Evolutionary conservation across 2,113 vertebrate genomes (phyloP), one percentile per base, ranked within the genome.

Genomic region (Periophthalmodon schlosseri): DNA sequence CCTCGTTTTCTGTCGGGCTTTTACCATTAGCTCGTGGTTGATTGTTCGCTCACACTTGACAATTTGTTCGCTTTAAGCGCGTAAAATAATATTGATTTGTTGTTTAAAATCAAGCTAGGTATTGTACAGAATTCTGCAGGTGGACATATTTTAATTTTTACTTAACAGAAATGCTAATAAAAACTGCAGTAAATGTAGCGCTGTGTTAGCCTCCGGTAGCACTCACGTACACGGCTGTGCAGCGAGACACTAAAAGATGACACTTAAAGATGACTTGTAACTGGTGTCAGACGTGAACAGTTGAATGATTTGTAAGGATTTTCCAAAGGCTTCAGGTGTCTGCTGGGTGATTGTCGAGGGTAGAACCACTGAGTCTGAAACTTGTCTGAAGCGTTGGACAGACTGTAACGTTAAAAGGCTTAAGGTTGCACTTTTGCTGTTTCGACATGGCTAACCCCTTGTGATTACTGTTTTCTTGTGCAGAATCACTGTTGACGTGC

Each of bases 401-500:
- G 16, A 20, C 50, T 52, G 16, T 21, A 21, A 10, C 5, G 8
- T 49, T 49, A 49, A 56, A 18, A 20, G 9, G 16, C 18, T 10
- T 21, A 10, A 56, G 20, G 20, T 21, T 24, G 3, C 21, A 24
- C 54, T 21, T 21, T 57, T 57, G 20, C 54, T n/a, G 0, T 60
- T 60, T 10, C 4, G 4, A 23, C 24, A 60, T 65, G 20, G 14
- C 24, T 28, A 39, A 39, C 34, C 18, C 3, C 20, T 39, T 39
- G 20, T 65, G 16, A n/a, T 12, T 13, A 28, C 10, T 60, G 0
- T 56, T 72, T 4, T 49, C 10, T 69, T 14, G 15, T 9, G 14
- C 78, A 95, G 94, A 95, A 94, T 93, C 94, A 72, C 88, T 93
- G 84, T 89, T 95, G 86, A 90, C 93, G 80, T 94, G 94, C 86